These are phyloP conservation scores for Pardosa pseudoannulata DNA, from an alignment of 2,888 invertebrate species.

Conservation along the genomic window DNA sequence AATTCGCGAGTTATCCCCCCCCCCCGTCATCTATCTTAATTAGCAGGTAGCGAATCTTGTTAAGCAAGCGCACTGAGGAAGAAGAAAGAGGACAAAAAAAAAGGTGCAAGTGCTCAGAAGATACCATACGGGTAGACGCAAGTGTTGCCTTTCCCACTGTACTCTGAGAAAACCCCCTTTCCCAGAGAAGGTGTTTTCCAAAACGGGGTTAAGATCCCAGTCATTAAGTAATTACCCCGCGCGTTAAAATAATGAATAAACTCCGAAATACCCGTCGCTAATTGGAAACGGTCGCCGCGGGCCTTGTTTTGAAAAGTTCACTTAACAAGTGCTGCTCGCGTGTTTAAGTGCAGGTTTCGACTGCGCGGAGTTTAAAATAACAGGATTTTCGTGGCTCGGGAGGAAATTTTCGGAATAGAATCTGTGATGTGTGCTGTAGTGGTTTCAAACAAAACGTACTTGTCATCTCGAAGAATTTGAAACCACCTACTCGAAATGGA, in stretches of 20 bases:
- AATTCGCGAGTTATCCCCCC: neutral
- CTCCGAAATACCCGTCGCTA: slow-evolving; percentile 41
- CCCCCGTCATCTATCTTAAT: slow-evolving; percentile 61
- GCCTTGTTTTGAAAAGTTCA: neutral
- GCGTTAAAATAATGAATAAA: slow-evolving; percentile 70
- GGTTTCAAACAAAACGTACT: too few species aligned
- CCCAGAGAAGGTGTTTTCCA: neutral
- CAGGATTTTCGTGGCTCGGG: neutral
- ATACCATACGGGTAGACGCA: neutral
- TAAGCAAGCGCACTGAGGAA: slow-evolving; percentile 7
- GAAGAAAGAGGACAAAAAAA: neutral
- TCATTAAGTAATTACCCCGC: slow-evolving; percentile 65
- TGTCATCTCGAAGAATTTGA: too few species aligned
- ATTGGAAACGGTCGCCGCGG: slow-evolving; percentile 28
- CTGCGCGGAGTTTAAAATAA: neutral
- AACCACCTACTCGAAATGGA: too few species aligned
- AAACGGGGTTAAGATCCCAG: slow-evolving; percentile 41
- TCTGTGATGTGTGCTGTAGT: too few species aligned
- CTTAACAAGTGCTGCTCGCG: neutral
- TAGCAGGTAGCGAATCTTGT: slow-evolving; percentile 32
- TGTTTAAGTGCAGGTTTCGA: neutral
- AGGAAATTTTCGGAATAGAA: too few species aligned
- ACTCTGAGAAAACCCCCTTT: neutral
- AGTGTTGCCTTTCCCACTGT: neutral
- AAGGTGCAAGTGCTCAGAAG: neutral